A percentile compares a stretch with the other conserved stretches of the same genome.
Evolutionary conservation across 2,888 invertebrate species (phyloP).

Genomic region (Poecilobothrus nobilitatus): DNA sequence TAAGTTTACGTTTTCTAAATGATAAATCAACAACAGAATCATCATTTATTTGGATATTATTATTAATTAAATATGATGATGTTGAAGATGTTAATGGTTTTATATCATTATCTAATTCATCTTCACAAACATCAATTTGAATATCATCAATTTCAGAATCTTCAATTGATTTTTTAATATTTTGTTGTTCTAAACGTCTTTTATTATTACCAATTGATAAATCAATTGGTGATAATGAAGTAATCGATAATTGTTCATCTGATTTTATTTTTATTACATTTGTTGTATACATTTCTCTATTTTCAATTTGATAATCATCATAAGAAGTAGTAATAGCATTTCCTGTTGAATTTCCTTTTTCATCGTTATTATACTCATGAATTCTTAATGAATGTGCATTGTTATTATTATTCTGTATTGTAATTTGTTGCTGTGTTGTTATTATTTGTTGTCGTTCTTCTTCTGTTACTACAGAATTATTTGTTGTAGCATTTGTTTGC

Average conservation of each 20-base stretch:
- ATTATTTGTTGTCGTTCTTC: constrained; percentile 9
- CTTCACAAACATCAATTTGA: neutral
- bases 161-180: neutral
- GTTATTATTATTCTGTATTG: neutral
- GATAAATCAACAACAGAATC: constrained; percentile 21
- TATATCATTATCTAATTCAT: neutral
- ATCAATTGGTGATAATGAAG: constrained; percentile 34
- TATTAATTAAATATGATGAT: neutral
- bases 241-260: constrained; percentile 19
- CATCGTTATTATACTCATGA: neutral
- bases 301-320: constrained; percentile 26
- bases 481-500: neutral
- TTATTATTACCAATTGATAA: constrained; percentile 31
- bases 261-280: neutral
- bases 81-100: neutral
- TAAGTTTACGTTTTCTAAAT: constrained; percentile 21
- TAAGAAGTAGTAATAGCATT: neutral
- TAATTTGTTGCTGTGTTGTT: neutral
- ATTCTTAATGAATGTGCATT: neutral
- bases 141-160: neutral
- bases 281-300: constrained; percentile 20
- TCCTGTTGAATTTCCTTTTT: constrained; percentile 1
- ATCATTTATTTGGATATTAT: neutral
- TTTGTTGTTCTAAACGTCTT: neutral
- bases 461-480: neutral